Evolutionary conservation across 2,113 vertebrate species (phyloP).

Genomic region (Protobothrops flavoviridis): DNA sequence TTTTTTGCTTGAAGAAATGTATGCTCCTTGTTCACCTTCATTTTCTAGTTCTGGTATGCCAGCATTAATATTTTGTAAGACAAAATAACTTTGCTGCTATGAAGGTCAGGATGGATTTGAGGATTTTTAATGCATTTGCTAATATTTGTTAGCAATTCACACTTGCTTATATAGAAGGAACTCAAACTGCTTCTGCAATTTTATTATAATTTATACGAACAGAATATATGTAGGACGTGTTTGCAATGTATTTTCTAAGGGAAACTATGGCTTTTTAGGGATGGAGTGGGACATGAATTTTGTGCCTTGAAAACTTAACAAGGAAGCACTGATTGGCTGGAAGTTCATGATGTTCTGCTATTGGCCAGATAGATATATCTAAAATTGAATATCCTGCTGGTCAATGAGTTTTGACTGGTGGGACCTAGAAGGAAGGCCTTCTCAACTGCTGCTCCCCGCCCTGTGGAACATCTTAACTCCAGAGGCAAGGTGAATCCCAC

Average conservation of each 20-base stretch:
- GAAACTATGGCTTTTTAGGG: not conserved
- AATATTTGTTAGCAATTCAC: not conserved
- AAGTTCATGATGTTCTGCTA: not conserved
- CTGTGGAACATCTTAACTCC: too few species aligned
- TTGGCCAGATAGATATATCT: not conserved
- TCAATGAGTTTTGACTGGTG: too few species aligned
- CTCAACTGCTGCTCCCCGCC: too few species aligned
- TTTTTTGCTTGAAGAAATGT: not conserved
- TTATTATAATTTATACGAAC: not conserved
- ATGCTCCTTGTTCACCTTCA: not conserved
- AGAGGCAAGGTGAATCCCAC: too few species aligned
- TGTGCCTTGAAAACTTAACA: not conserved
- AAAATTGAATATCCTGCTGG: not conserved
- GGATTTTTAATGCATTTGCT: not conserved
- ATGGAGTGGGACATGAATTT: not conserved
- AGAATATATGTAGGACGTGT: not conserved
- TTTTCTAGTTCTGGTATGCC: not conserved
- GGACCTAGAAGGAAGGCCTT: too few species aligned
- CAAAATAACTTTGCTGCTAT: not conserved
- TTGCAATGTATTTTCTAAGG: not conserved
- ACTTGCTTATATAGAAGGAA: not conserved
- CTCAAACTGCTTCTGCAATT: not conserved
- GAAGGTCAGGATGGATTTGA: not conserved
- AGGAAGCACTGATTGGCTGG: not conserved
- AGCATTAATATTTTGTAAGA: not conserved